Evolutionary conservation across 2,888 invertebrate genomes (phyloP).

Genomic region (Brachylomia viminalis): DNA sequence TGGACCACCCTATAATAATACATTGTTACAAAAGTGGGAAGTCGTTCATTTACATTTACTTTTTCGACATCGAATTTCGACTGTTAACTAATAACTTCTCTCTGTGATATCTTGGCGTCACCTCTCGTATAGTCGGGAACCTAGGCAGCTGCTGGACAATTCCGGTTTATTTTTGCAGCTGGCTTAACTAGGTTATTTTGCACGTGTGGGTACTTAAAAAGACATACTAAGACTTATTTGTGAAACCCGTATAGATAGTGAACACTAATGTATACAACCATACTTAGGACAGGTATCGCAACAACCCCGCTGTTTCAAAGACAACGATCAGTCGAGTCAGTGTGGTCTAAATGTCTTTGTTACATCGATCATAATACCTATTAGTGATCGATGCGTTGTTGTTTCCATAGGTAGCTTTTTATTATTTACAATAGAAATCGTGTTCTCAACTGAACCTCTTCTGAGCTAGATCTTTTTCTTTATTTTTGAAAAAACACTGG

Average conservation of each 20-base stretch:
- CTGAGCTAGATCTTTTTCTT: not conserved
- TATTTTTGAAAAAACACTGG: not conserved
- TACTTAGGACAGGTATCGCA: not conserved
- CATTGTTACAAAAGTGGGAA: not conserved
- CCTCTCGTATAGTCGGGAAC: constrained; percentile 39
- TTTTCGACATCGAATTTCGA: too few species aligned
- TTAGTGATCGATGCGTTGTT: too few species aligned
- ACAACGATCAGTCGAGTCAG: not conserved
- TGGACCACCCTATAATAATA: too few species aligned
- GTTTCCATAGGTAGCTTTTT: too few species aligned
- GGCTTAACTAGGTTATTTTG: constrained; percentile 70
- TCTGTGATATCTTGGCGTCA: constrained; percentile 16
- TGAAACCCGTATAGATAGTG: not conserved
- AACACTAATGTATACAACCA: not conserved
- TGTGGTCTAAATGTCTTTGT: not conserved
- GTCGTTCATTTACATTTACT: not conserved
- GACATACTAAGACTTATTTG: constrained; percentile 12
- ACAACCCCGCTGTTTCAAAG: not conserved
- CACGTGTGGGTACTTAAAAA: constrained; percentile 49
- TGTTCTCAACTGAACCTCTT: not conserved
- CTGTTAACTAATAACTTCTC: constrained; percentile 7
- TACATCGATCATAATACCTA: too few species aligned
- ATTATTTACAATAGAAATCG: not conserved
- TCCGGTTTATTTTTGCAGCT: constrained; percentile 74
- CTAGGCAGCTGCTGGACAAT: constrained; percentile 71